These are phyloP conservation scores for Synchiropus splendidus DNA, from an alignment of 2,113 vertebrate species.

Conservation along the genomic window DNA sequence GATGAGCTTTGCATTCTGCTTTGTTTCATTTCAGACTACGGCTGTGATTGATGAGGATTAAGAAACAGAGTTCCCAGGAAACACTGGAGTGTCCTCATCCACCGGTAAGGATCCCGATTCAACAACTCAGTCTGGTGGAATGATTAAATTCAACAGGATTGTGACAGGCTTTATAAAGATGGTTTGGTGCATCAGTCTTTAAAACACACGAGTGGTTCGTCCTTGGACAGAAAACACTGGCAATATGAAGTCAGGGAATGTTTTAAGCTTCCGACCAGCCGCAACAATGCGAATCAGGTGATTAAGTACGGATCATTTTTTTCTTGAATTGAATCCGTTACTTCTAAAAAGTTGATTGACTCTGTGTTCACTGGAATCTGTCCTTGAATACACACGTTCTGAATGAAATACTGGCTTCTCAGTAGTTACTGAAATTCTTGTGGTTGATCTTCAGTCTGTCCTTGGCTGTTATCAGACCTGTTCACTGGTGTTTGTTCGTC, in stretches of 20 bases:
- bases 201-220: conserved; percentile 5
- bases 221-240: conserved; percentile 5
- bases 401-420: too few species aligned
- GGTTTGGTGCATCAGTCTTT: conserved; percentile 10
- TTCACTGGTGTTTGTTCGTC: too few species aligned
- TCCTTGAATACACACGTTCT: too few species aligned
- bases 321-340: too few species aligned
- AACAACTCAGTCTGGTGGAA: conserved; percentile 13
- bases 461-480: too few species aligned
- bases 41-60: conserved; percentile 68
- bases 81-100: conserved; percentile 51
- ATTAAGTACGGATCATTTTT: too few species aligned
- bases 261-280: neutral
- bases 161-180: conserved; percentile 12
- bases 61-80: conserved; percentile 53
- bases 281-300: too few species aligned
- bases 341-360: too few species aligned
- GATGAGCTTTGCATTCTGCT: conserved; percentile 36
- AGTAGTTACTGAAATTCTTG: too few species aligned
- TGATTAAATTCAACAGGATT: conserved; percentile 3
- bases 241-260: too few species aligned
- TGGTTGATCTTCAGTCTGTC: too few species aligned
- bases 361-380: too few species aligned
- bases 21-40: conserved; percentile 51
- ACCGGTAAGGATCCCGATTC: conserved; percentile 60